phyloP scores from a whole-genome alignment of 2,113 vertebrate genomes.

The Odocoileus virginianus region DNA sequence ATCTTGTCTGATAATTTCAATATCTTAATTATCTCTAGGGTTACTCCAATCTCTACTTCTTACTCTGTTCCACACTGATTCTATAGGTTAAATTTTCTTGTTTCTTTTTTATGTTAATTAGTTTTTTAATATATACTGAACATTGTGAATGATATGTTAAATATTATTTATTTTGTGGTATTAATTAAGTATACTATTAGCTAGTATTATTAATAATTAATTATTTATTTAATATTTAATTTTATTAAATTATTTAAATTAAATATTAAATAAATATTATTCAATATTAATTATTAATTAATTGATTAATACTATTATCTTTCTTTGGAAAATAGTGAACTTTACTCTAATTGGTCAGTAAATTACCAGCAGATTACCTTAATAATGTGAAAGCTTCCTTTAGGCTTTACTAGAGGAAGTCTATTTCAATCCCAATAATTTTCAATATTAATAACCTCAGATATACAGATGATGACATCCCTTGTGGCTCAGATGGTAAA shows the following conservation, averaged over 20 bases:
- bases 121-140: background rate
- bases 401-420: background rate
- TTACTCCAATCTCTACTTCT: background rate
- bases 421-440: background rate
- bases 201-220: too few relatives aligned
- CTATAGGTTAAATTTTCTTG: background rate
- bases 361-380: background rate
- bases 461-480: background rate
- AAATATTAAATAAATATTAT: too few relatives aligned
- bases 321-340: background rate
- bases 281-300: too few relatives aligned
- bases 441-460: background rate
- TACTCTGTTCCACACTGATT: background rate
- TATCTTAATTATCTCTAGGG: background rate
- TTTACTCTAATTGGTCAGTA: background rate
- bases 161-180: too few relatives aligned
- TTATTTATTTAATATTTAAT: too few relatives aligned
- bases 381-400: background rate
- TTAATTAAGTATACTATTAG: too few relatives aligned
- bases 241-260: too few relatives aligned
- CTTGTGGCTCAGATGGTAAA: background rate
- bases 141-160: background rate
- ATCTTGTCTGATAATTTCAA: background rate
- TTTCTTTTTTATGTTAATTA: background rate
- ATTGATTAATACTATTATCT: background rate